These are phyloP conservation scores for Plutella xylostella DNA, from an alignment of 2,888 invertebrate species.

Conservation along the genomic window DNA sequence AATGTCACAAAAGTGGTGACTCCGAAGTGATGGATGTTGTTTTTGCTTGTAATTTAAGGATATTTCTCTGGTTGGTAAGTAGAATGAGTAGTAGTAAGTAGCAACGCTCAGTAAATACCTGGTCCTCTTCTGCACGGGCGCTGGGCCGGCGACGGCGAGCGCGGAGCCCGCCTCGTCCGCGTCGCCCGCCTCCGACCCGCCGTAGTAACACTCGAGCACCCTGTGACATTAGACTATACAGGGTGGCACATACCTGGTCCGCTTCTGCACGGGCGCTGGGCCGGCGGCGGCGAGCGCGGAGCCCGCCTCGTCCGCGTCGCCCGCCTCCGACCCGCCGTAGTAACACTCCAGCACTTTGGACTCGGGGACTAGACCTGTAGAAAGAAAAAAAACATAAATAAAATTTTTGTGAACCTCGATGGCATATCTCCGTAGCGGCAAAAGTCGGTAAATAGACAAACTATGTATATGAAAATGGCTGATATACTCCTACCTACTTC, in stretches of 20 bases:
- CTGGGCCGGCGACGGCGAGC: slow-evolving; percentile 36
- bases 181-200: slow-evolving; percentile 48
- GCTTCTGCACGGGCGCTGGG: slow-evolving; percentile 60
- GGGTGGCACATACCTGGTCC: slow-evolving; percentile 56
- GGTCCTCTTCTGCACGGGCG: slow-evolving; percentile 68
- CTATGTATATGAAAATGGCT: too few species aligned
- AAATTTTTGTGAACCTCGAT: too few species aligned
- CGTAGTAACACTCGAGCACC: slow-evolving; percentile 65
- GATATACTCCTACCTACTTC: too few species aligned
- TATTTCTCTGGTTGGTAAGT: too few species aligned
- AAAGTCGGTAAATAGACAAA: too few species aligned
- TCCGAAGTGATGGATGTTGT: too few species aligned
- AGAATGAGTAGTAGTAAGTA: too few species aligned
- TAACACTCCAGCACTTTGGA: slow-evolving; percentile 69
- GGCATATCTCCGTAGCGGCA: too few species aligned
- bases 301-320: slow-evolving; percentile 49
- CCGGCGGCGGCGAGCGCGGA: slow-evolving; percentile 42
- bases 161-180: slow-evolving; percentile 52
- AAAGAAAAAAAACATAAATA: slow-evolving; percentile 18
- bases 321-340: slow-evolving; percentile 53
- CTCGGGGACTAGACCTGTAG: slow-evolving; percentile 65
- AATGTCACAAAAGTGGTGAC: too few species aligned
- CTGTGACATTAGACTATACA: too few species aligned
- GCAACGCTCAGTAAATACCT: slow-evolving; percentile 40
- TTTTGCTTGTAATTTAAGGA: too few species aligned